phyloP scores from a whole-genome alignment of 2,888 invertebrate genomes.

The Parthenolecanium corni region DNA sequence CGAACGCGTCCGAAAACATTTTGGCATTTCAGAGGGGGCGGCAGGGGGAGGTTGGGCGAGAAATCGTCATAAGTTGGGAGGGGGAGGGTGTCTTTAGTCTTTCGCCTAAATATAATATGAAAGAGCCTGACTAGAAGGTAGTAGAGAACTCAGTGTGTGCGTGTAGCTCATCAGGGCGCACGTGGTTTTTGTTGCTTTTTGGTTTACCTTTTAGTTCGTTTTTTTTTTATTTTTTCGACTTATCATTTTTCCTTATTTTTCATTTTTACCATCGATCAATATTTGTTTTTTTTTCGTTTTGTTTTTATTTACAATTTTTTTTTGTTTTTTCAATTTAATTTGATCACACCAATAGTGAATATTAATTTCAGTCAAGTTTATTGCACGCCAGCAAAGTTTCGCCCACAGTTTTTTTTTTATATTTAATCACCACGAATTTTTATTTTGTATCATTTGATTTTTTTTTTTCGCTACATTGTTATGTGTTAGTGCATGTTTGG shows the following conservation, averaged over 20 bases:
- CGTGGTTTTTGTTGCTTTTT: constrained; percentile 8
- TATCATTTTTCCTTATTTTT: constrained; percentile 2
- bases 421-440: background rate
- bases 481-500: background rate
- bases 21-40: too few relatives aligned
- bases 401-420: background rate
- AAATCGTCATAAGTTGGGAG: background rate
- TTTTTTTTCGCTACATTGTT: constrained; percentile 2
- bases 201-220: background rate
- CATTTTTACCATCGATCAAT: constrained; percentile 7
- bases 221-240: background rate
- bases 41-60: too few relatives aligned
- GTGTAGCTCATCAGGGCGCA: constrained; percentile 20
- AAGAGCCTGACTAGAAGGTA: too few relatives aligned
- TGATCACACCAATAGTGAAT: too few relatives aligned
- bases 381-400: constrained; percentile 11
- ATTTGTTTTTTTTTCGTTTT: constrained; percentile 7
- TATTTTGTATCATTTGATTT: background rate
- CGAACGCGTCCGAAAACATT: too few relatives aligned
- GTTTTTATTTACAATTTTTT: constrained; percentile 4
- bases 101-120: constrained; percentile 1
- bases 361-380: too few relatives aligned
- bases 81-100: background rate
- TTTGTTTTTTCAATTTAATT: constrained; percentile 2
- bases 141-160: constrained; percentile 20